Percentiles rank a stretch among this genome's conserved stretches.
These are phyloP conservation scores for Tragelaphus buxtoni DNA, from an alignment of 2,113 vertebrate species.

Conservation along the genomic window DNA sequence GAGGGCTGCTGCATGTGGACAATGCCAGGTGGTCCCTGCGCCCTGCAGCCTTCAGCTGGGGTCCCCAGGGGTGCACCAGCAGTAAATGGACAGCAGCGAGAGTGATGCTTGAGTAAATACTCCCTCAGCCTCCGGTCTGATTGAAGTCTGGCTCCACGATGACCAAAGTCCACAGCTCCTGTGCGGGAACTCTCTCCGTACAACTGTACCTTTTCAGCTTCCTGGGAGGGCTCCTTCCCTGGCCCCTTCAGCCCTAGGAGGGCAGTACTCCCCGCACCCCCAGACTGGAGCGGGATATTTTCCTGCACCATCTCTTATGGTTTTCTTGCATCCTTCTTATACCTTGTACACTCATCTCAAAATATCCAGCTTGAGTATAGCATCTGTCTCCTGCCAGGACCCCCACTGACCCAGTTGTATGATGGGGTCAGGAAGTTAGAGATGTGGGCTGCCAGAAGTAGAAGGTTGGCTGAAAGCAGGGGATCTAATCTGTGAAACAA, in stretches of 20 bases:
- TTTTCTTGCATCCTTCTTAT: neutral
- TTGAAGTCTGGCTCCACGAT: neutral
- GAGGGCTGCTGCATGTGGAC: neutral
- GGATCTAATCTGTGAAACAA: neutral
- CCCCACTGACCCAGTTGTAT: neutral
- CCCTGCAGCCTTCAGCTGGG: neutral
- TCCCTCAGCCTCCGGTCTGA: neutral
- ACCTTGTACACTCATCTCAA: neutral
- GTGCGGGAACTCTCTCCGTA: neutral
- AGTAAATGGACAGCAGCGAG: neutral
- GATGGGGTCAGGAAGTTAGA: neutral
- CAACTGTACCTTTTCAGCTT: neutral
- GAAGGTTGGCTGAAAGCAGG: neutral
- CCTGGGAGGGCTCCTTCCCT: neutral
- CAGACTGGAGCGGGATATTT: no score
- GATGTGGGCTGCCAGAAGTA: neutral
- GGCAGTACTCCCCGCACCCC: neutral
- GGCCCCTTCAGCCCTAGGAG: neutral
- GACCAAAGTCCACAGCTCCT: neutral
- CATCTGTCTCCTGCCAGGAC: neutral
- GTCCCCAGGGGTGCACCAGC: rapidly evolving
- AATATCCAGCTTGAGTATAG: neutral
- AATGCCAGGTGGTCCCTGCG: neutral
- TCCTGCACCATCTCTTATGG: neutral
- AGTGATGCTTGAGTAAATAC: neutral